phyloP scores from a whole-genome alignment of 2,113 vertebrate species.

The Brienomyrus brachyistius region DNA sequence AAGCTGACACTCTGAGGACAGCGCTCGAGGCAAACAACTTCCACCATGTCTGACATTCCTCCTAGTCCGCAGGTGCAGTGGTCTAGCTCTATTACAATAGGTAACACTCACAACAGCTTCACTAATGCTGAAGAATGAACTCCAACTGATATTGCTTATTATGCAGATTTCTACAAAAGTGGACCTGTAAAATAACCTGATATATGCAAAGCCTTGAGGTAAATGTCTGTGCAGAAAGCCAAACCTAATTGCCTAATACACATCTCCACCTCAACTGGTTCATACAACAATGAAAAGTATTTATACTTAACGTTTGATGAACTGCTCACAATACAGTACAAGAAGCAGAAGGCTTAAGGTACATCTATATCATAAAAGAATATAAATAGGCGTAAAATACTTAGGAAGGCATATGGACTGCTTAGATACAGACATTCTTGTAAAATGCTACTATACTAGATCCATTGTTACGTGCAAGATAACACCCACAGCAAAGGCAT shows the following conservation, averaged over 20 bases:
- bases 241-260: neutral
- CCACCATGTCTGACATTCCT: neutral
- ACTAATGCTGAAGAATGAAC: neutral
- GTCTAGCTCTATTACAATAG: neutral
- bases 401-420: neutral
- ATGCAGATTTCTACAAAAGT: neutral
- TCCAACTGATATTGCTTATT: neutral
- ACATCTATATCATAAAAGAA: neutral
- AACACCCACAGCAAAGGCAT: neutral
- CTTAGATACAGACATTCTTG: neutral
- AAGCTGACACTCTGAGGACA: constrained; percentile 5
- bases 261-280: neutral
- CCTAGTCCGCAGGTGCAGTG: neutral
- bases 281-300: neutral
- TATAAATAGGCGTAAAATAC: neutral
- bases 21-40: neutral
- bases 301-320: neutral
- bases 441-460: neutral
- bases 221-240: neutral
- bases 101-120: neutral
- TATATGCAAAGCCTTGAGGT: neutral
- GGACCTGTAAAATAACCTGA: neutral
- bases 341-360: neutral
- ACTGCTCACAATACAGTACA: neutral
- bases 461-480: neutral